Evolutionary conservation across 2,888 invertebrate genomes (phyloP).

Genomic region (Vesta saturnalis): DNA sequence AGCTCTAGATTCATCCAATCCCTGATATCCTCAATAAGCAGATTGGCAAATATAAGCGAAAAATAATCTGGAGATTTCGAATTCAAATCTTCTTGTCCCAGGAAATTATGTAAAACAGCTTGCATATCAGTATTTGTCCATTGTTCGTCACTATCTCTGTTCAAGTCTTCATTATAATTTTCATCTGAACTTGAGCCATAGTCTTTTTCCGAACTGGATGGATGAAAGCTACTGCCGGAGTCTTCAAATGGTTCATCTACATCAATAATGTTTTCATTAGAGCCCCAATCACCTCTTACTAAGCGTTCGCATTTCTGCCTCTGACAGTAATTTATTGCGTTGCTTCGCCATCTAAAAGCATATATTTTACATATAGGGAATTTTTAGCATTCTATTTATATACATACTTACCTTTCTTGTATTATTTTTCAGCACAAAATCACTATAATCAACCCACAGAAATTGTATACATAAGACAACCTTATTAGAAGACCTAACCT

Average conservation of each 20-base stretch:
- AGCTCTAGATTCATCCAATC: neutral
- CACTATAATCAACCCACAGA: too few relatives aligned
- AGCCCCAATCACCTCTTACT: neutral
- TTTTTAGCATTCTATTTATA: neutral
- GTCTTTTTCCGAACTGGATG: too few relatives aligned
- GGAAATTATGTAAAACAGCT: too few relatives aligned
- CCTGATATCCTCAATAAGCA: neutral
- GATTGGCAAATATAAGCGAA: neutral
- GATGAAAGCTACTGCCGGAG: neutral
- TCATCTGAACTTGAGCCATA: neutral
- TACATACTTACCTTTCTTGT: too few relatives aligned
- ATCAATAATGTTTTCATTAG: neutral
- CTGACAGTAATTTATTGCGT: too few relatives aligned
- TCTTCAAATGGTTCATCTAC: neutral
- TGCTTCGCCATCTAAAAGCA: too few relatives aligned
- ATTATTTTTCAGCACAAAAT: too few relatives aligned
- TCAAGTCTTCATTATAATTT: neutral
- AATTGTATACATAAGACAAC: too few relatives aligned
- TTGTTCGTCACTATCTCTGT: neutral
- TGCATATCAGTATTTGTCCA: neutral
- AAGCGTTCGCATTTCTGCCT: neutral
- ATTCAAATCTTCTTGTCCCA: too few relatives aligned
- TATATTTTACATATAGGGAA: neutral
- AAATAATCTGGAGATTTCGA: too few relatives aligned
- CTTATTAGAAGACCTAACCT: too few relatives aligned